phyloP scores from a whole-genome alignment of 2,888 invertebrate genomes.

The Dryobotodes eremita region DNA sequence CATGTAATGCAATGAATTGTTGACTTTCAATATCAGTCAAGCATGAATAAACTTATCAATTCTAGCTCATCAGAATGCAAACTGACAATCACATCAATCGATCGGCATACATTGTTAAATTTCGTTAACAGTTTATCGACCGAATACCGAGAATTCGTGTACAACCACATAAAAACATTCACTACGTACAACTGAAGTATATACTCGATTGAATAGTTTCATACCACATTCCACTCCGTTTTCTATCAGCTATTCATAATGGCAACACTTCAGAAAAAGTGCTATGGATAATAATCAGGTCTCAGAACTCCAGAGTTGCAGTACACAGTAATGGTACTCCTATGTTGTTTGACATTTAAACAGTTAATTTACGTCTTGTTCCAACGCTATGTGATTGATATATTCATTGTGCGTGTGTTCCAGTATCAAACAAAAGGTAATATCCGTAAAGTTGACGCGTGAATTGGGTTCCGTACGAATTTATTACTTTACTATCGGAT shows the following conservation, averaged over 20 bases:
- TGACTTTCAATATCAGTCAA: neutral
- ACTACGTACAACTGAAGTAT: constrained; percentile 17
- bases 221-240: constrained; percentile 57
- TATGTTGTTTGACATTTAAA: constrained; percentile 69
- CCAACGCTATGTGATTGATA: constrained; percentile 56
- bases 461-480: constrained; percentile 46
- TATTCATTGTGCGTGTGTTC: constrained; percentile 64
- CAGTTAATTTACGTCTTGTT: constrained; percentile 71
- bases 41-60: constrained; percentile 14
- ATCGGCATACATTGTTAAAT: constrained; percentile 49
- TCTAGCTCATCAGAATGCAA: constrained; percentile 35
- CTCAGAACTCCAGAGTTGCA: constrained; percentile 33
- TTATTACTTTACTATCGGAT: constrained; percentile 43
- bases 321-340: neutral
- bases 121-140: constrained; percentile 33
- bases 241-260: constrained; percentile 52
- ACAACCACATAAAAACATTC: constrained; percentile 21
- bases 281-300: constrained; percentile 45
- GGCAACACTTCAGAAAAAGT: constrained; percentile 35
- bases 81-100: constrained; percentile 19
- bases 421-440: constrained; percentile 57
- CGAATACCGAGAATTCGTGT: constrained; percentile 52
- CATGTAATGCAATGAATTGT: neutral
- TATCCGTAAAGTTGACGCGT: constrained; percentile 57
- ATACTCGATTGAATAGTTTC: constrained; percentile 40